Conservation (phyloP, 2,797 vertebrate species). For the Crocodylus rhombifer region DNA sequence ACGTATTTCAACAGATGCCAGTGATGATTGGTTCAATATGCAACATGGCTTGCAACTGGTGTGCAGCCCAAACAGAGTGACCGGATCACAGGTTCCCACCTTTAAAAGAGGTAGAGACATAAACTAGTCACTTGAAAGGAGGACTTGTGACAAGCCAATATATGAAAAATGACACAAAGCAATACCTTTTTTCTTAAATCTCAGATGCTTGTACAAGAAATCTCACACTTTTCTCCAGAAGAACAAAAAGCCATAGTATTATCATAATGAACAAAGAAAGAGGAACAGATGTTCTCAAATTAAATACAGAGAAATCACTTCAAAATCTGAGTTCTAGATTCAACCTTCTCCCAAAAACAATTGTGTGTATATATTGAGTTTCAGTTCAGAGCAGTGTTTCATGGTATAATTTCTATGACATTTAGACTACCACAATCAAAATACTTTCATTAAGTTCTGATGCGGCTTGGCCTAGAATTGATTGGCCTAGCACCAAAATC, state of each 20-base stretch:
- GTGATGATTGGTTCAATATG: too few species aligned
- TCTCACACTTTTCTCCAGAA: background rate
- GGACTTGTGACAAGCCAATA: too few species aligned
- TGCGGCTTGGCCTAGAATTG: background rate
- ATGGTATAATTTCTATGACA: background rate
- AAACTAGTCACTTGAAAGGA: too few species aligned
- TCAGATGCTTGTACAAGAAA: background rate
- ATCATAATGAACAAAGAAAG: background rate
- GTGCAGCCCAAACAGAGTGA: too few species aligned
- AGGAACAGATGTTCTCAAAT: background rate
- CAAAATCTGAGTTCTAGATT: background rate
- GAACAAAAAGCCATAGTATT: background rate
- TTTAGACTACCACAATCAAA: slow-evolving; percentile 8
- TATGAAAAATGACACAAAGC: background rate
- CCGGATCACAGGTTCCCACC: too few species aligned
- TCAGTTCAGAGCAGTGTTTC: background rate
- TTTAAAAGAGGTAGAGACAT: too few species aligned
- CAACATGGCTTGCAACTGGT: too few species aligned
- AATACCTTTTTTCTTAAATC: background rate
- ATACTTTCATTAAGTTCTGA: background rate
- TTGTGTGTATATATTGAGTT: background rate
- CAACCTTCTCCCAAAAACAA: background rate
- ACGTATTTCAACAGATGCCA: too few species aligned
- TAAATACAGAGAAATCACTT: background rate
- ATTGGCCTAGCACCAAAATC: background rate